phyloP scores from a whole-genome alignment of 2,888 invertebrate species.

The Cactoblastis cactorum region DNA sequence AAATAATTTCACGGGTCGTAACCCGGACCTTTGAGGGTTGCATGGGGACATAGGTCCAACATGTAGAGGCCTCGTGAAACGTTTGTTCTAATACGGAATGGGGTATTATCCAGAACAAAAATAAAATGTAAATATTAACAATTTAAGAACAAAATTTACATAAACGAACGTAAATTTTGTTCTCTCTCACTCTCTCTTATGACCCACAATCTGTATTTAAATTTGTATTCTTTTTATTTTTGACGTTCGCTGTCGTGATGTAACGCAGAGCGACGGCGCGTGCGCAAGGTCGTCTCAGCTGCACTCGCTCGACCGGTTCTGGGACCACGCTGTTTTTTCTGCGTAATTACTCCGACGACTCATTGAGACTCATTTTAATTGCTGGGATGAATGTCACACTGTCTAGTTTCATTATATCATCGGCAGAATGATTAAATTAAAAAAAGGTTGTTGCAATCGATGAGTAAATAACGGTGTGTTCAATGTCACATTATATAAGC shows the following conservation, averaged over 20 bases:
- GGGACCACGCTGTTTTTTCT: slow-evolving; percentile 20
- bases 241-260: slow-evolving; percentile 16
- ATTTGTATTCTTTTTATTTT: background rate
- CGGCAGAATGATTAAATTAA: no score
- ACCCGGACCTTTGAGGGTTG: no score
- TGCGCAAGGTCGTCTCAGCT: slow-evolving; percentile 24
- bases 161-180: no score
- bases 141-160: no score
- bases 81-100: no score
- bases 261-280: slow-evolving; percentile 19
- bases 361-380: slow-evolving; percentile 20
- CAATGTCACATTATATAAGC: no score
- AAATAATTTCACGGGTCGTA: no score
- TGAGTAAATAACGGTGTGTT: background rate
- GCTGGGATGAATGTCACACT: slow-evolving; percentile 4
- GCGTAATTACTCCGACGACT: slow-evolving; percentile 23
- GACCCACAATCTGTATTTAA: background rate
- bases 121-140: no score
- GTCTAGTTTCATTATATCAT: slow-evolving; percentile 7
- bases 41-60: no score
- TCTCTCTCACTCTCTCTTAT: no score
- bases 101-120: no score
- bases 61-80: no score
- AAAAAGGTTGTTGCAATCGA: background rate
- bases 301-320: slow-evolving; percentile 18